A percentile compares a stretch with the other conserved stretches of the same genome.
These are phyloP conservation scores for Chlorocebus sabaeus DNA, from an alignment of 2,113 vertebrate genomes.

Conservation along the genomic window DNA sequence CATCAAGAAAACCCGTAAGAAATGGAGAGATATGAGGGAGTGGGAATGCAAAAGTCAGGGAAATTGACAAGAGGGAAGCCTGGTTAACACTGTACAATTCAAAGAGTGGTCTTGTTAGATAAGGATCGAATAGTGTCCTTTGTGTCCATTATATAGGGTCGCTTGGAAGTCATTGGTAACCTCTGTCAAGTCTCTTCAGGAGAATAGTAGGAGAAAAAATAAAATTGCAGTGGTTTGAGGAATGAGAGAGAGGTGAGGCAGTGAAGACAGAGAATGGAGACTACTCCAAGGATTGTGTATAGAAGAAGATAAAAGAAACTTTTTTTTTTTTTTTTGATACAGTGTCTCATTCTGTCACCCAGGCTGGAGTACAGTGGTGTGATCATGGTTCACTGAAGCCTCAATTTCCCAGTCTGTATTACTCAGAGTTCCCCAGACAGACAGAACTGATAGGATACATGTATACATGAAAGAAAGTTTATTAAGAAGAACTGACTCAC, in stretches of 20 bases:
- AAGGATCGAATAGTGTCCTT: not conserved
- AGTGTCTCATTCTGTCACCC: too few relatives aligned
- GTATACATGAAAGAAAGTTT: too few relatives aligned
- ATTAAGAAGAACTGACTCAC: too few relatives aligned
- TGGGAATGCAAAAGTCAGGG: not conserved
- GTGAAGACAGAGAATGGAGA: not conserved
- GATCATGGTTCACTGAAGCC: too few relatives aligned
- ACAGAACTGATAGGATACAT: too few relatives aligned
- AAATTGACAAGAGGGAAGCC: not conserved
- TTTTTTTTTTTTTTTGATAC: too few relatives aligned
- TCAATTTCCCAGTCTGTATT: too few relatives aligned
- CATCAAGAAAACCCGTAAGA: not conserved
- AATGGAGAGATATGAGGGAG: not conserved
- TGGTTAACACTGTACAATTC: not conserved
- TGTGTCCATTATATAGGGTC: not conserved
- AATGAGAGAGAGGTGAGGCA: not conserved
- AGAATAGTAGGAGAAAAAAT: not conserved
- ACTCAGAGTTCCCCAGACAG: too few relatives aligned
- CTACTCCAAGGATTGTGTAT: not conserved
- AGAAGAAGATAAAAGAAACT: not conserved
- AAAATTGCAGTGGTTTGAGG: not conserved
- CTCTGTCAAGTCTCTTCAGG: conserved; percentile 3
- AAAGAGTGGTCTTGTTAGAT: not conserved
- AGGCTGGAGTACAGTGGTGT: too few relatives aligned
- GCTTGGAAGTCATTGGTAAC: not conserved